These are phyloP conservation scores for Amblyopsis hoosieri DNA, from an alignment of 2,797 vertebrate genomes.

Conservation along the genomic window DNA sequence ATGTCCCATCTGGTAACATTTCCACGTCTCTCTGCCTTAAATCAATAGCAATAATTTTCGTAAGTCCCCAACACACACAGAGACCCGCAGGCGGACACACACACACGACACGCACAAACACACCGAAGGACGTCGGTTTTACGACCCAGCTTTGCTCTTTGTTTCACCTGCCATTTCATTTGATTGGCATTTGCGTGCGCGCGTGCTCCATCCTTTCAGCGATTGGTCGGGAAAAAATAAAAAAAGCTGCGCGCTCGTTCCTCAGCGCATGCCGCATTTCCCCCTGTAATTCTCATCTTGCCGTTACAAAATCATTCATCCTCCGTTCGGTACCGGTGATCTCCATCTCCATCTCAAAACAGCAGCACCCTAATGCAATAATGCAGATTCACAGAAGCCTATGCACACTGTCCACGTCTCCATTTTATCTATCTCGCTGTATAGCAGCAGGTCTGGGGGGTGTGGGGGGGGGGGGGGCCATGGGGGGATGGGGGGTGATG, in stretches of 20 bases:
- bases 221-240: constrained; percentile 4
- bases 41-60: constrained; percentile 99
- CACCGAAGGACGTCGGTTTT: neutral
- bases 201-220: constrained; percentile 36
- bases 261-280: constrained; percentile 23
- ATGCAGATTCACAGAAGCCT: constrained; percentile 21
- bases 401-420: constrained; percentile 45
- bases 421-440: constrained; percentile 60
- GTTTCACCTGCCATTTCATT: constrained; percentile 69
- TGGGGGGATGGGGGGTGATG: constrained; percentile 51
- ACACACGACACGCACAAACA: constrained; percentile 10
- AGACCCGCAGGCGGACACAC: constrained; percentile 24
- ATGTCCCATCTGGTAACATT: constrained; percentile 97
- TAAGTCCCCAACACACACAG: constrained; percentile 74
- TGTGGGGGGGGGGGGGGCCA: too few relatives aligned
- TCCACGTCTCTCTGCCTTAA: constrained; percentile 94
- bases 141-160: constrained; percentile 51
- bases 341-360: constrained; percentile 33
- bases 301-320: constrained; percentile 50
- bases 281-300: constrained; percentile 51
- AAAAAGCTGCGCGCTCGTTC: constrained; percentile 28
- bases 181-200: constrained; percentile 59
- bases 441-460: constrained; percentile 31
- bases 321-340: constrained; percentile 44
- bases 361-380: constrained; percentile 27